phyloP scores from a whole-genome alignment of 2,888 invertebrate species.

The Tenodera sinensis region DNA sequence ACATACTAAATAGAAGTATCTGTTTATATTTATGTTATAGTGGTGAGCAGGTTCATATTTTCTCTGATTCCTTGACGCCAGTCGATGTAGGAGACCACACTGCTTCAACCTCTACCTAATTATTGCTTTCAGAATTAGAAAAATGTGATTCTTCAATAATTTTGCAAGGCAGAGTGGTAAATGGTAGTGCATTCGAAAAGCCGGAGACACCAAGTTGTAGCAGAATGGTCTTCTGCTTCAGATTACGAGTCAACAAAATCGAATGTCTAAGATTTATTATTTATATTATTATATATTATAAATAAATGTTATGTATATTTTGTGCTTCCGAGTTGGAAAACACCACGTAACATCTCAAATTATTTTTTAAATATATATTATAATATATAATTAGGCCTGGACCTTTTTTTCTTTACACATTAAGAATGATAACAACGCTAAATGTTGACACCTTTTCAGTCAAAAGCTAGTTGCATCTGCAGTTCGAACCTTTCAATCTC shows the following conservation, averaged over 20 bases:
- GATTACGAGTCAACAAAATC: constrained; percentile 30
- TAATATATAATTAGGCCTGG: constrained; percentile 40
- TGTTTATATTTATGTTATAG: constrained; percentile 29
- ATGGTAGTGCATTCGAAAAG: constrained; percentile 14
- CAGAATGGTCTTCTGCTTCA: constrained; percentile 26
- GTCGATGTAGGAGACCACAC: constrained; percentile 29
- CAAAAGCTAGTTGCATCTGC: constrained; percentile 33
- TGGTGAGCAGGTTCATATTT: constrained; percentile 33
- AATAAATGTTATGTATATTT: constrained; percentile 27
- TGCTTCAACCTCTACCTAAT: constrained; percentile 29
- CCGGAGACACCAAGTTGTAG: constrained; percentile 10
- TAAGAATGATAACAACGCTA: constrained; percentile 35
- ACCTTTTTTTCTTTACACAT: constrained; percentile 34
- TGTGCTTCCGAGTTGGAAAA: constrained; percentile 24
- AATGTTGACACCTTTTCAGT: constrained; percentile 34
- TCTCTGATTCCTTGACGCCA: constrained; percentile 31
- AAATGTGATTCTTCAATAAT: constrained; percentile 22
- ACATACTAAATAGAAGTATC: constrained; percentile 32
- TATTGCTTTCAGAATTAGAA: constrained; percentile 33
- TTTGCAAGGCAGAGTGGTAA: constrained; percentile 31
- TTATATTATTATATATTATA: constrained; percentile 28
- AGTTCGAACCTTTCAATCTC: not conserved
- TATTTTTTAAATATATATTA: constrained; percentile 33
- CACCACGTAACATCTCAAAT: constrained; percentile 26
- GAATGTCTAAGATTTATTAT: constrained; percentile 30